A percentile compares a stretch with the other conserved stretches of the same genome.
These are phyloP conservation scores for Panorpa germanica DNA, from an alignment of 2,888 invertebrate species.

Conservation along the genomic window DNA sequence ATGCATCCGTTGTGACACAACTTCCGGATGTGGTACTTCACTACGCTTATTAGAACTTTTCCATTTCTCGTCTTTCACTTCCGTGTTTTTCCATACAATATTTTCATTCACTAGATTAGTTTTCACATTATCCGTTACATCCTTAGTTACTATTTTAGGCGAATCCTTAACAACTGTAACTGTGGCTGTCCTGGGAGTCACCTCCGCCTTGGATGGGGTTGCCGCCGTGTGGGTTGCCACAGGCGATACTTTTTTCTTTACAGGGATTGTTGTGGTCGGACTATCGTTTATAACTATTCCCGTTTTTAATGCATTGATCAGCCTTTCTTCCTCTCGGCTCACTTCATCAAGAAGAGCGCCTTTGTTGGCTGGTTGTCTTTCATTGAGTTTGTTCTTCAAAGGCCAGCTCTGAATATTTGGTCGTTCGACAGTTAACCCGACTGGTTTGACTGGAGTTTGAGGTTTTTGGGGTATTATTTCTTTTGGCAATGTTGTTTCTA, in stretches of 20 bases:
- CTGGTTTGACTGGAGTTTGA: slow-evolving; percentile 16
- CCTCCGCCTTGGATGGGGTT: slow-evolving; percentile 29
- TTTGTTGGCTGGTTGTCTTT: slow-evolving; percentile 14
- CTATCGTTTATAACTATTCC: slow-evolving; percentile 33
- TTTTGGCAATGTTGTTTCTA: slow-evolving; percentile 13
- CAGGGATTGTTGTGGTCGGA: not conserved
- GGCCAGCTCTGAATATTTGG: too few species aligned
- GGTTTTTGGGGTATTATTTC: slow-evolving; percentile 11
- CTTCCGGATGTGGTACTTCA: slow-evolving; percentile 45
- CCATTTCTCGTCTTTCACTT: slow-evolving; percentile 1
- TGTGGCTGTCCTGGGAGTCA: slow-evolving; percentile 24
- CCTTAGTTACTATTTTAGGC: slow-evolving; percentile 14
- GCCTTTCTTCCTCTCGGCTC: slow-evolving; percentile 61
- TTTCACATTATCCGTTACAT: slow-evolving; percentile 11
- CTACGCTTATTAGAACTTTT: not conserved
- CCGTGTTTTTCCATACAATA: slow-evolving; percentile 9
- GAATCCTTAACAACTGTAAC: slow-evolving; percentile 10
- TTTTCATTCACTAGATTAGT: slow-evolving; percentile 8
- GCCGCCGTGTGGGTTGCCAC: slow-evolving; percentile 7
- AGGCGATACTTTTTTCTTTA: slow-evolving; percentile 6
- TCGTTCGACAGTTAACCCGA: slow-evolving; percentile 20
- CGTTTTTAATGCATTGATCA: slow-evolving; percentile 60
- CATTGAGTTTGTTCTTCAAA: slow-evolving; percentile 33
- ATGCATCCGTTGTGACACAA: slow-evolving; percentile 37
- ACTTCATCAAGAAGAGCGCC: slow-evolving; percentile 43